Evolutionary conservation across 2,113 vertebrate genomes (phyloP).

Genomic region (Eurystomus gularis): DNA sequence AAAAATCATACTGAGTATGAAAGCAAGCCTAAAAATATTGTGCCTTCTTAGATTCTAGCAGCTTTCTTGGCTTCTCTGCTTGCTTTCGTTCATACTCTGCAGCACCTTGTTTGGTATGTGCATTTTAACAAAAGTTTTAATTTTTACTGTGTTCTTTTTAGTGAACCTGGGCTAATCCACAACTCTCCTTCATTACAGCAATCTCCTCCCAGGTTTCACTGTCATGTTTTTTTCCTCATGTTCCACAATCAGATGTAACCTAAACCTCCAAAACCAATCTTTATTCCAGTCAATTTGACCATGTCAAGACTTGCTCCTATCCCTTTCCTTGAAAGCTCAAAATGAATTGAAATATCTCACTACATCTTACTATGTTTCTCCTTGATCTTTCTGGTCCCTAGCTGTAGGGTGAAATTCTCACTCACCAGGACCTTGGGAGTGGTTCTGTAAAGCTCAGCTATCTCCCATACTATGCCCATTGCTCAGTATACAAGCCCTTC

Average conservation of each 20-base stretch:
- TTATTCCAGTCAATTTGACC: not conserved
- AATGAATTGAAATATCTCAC: not conserved
- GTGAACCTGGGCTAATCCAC: not conserved
- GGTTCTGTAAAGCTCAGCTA: not conserved
- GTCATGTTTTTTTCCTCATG: not conserved
- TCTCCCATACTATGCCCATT: not conserved
- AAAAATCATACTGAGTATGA: not conserved
- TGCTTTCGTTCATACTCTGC: not conserved
- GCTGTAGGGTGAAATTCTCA: not conserved
- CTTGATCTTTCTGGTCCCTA: not conserved
- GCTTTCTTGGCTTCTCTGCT: not conserved
- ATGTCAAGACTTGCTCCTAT: not conserved
- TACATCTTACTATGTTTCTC: not conserved
- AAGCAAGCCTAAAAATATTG: not conserved
- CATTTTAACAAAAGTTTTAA: constrained; percentile 9
- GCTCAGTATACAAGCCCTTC: not conserved
- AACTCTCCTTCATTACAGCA: not conserved
- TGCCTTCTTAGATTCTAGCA: not conserved
- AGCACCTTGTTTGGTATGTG: not conserved
- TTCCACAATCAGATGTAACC: not conserved
- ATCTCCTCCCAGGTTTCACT: not conserved
- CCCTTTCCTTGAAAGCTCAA: not conserved
- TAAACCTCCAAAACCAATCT: not conserved
- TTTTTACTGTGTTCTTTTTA: constrained; percentile 4
- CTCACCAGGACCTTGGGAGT: not conserved